phyloP scores from a whole-genome alignment of 2,888 invertebrate species.

The Platerodrilus igneus region DNA sequence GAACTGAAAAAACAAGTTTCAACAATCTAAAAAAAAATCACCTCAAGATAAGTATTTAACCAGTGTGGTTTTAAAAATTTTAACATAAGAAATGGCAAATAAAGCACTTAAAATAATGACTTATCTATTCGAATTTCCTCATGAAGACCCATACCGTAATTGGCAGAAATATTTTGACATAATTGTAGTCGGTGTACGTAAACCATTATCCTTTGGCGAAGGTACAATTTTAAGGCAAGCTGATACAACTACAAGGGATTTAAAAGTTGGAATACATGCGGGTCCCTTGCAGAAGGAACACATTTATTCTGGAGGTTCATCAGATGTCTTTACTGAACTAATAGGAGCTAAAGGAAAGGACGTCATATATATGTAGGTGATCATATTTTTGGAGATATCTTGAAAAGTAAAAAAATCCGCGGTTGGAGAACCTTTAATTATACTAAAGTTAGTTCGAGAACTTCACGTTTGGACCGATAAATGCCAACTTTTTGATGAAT shows the following conservation, averaged over 20 bases:
- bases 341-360: constrained; percentile 95
- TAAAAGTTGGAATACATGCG: constrained; percentile 89
- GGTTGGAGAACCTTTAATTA: constrained; percentile 98
- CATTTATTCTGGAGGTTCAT: too few relatives aligned
- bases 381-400: constrained; percentile 98
- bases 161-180: constrained; percentile 97
- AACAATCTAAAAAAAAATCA: too few relatives aligned
- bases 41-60: too few relatives aligned
- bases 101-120: too few relatives aligned
- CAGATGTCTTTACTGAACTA: constrained; percentile 89
- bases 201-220: constrained; percentile 95
- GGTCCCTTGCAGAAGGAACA: constrained; percentile 78
- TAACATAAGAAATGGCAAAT: too few relatives aligned
- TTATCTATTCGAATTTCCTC: constrained; percentile 83
- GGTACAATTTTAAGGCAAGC: constrained; percentile 94
- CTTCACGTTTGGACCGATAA: constrained; percentile 97
- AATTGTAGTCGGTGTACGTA: constrained; percentile 93
- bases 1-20: too few relatives aligned
- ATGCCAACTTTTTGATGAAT: constrained; percentile 83
- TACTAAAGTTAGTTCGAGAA: constrained; percentile 94
- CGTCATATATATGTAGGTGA: too few relatives aligned
- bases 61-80: too few relatives aligned
- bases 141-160: constrained; percentile 73
- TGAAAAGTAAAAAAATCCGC: constrained; percentile 95
- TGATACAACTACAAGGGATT: constrained; percentile 80